Conservation (phyloP, 30 jellyfish, hydroid and myxozoan species). For the Cassiopea andromeda region DNA sequence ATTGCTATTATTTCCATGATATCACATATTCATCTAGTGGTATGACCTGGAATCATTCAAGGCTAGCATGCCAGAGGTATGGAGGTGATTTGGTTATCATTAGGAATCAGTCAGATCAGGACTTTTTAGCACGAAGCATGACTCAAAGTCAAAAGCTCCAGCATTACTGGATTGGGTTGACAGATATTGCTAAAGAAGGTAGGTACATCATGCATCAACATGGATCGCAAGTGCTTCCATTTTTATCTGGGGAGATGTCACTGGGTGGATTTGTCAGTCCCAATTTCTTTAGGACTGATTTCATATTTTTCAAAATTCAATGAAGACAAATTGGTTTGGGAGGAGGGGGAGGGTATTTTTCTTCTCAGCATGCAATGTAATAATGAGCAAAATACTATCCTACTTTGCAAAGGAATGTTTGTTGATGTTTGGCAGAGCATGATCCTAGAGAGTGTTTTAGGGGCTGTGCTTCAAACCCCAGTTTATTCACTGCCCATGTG, state of each 20-base stretch:
- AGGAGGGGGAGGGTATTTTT: too few species aligned
- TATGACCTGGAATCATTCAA: slow-evolving; percentile 79
- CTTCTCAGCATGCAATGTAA: too few species aligned
- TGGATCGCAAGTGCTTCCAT: neutral
- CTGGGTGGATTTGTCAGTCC: neutral
- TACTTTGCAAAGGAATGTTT: too few species aligned
- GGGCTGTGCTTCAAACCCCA: too few species aligned
- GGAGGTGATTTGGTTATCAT: slow-evolving; percentile 89
- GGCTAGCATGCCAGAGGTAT: slow-evolving; percentile 80
- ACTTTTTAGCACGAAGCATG: slow-evolving; percentile 50
- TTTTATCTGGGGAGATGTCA: neutral
- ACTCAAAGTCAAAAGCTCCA: slow-evolving; percentile 61
- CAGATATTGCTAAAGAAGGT: slow-evolving; percentile 68
- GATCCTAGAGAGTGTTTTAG: too few species aligned
- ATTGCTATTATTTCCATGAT: slow-evolving; percentile 83
- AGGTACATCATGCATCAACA: neutral
- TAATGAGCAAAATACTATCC: too few species aligned
- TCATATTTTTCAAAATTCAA: too few species aligned
- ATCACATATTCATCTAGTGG: slow-evolving; percentile 74
- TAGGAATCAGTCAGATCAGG: slow-evolving; percentile 48
- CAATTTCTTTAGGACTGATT: too few species aligned
- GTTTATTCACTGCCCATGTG: too few species aligned
- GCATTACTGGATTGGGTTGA: slow-evolving; percentile 94
- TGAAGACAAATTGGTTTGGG: too few species aligned
- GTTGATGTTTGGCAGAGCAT: too few species aligned